Evolutionary conservation across 2,113 vertebrate genomes (phyloP).

Genomic region (Chionis minor): DNA sequence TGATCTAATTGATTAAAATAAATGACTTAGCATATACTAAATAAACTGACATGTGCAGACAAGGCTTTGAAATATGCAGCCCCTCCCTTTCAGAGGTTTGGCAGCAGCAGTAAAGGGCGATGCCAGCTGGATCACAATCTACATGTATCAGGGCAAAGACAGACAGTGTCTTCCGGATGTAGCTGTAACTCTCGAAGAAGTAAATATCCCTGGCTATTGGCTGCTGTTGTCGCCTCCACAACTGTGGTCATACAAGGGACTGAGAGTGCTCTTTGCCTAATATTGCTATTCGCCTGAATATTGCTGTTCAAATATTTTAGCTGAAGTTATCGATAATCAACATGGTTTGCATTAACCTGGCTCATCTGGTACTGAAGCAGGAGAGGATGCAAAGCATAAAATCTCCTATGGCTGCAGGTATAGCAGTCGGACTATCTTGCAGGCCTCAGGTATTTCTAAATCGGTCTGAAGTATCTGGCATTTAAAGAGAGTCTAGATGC

Average conservation of each 20-base stretch:
- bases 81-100: constrained; percentile 22
- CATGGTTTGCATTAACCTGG: neutral
- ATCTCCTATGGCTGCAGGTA: neutral
- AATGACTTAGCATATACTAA: constrained; percentile 13
- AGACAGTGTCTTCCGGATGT: constrained; percentile 3
- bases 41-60: constrained; percentile 44
- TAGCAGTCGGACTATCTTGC: neutral
- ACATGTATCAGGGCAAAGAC: neutral
- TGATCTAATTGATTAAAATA: constrained; percentile 58
- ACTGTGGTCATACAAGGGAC: neutral
- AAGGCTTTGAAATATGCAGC: constrained; percentile 27
- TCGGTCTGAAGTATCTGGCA: neutral
- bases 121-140: constrained; percentile 38
- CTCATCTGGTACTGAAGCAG: neutral
- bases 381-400: neutral
- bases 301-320: neutral
- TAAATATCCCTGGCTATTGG: neutral
- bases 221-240: neutral
- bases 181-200: neutral
- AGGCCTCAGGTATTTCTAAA: neutral
- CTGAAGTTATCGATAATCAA: neutral
- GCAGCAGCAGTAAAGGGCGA: neutral
- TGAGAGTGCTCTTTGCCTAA: neutral
- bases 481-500: neutral
- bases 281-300: neutral